Percentiles rank a stretch among this genome's conserved stretches.
Conservation (phyloP, 2,113 vertebrate genomes). For the Fukomys damarensis region DNA sequence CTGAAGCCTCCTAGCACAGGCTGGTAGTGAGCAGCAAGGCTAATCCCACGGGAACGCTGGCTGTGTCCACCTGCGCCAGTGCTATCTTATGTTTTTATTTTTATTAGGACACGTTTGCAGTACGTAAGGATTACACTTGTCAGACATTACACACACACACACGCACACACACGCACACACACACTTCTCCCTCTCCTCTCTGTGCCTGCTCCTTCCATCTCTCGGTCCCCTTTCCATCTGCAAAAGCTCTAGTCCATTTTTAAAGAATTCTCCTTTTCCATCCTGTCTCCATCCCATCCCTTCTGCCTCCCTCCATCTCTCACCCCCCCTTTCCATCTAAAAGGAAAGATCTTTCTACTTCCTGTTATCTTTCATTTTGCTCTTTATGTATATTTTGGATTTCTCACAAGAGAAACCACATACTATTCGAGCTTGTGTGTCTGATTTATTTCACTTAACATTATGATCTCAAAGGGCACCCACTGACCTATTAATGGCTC, state of each 20-base stretch:
- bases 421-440: not conserved
- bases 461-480: not conserved
- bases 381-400: not conserved
- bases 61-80: not conserved
- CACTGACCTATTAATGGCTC: not conserved
- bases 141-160: not conserved
- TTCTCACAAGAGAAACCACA: not conserved
- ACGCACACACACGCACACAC: no score
- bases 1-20: not conserved
- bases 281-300: not conserved
- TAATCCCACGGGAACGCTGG: constrained; percentile 16
- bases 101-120: not conserved
- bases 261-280: not conserved
- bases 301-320: not conserved
- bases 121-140: not conserved
- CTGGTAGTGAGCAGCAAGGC: not conserved
- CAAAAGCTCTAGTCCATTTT: no score
- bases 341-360: not conserved
- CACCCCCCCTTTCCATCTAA: not conserved
- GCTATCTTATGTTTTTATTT: not conserved
- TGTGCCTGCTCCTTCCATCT: no score
- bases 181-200: no score
- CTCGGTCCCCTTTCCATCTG: no score
- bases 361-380: not conserved
- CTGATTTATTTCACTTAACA: not conserved